phyloP scores from a whole-genome alignment of 2,113 vertebrate genomes.

The Trichechus manatus region DNA sequence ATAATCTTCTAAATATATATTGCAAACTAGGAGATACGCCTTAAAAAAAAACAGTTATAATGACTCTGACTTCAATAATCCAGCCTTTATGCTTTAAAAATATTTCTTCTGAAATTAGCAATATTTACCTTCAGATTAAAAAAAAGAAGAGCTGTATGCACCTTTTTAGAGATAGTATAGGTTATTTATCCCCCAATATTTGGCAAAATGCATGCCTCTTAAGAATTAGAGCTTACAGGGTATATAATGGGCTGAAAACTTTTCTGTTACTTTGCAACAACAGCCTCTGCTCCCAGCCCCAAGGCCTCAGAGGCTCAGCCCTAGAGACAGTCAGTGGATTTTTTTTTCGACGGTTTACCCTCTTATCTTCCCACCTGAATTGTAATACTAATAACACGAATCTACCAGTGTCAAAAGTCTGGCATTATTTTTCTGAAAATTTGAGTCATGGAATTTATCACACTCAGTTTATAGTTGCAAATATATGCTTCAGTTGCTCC shows the following conservation, averaged over 20 bases:
- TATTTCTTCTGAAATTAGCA: background rate
- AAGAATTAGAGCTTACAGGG: background rate
- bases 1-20: background rate
- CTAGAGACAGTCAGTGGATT: background rate
- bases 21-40: background rate
- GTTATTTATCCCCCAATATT: background rate
- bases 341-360: background rate
- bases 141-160: background rate
- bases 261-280: background rate
- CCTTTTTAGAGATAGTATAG: background rate
- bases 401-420: constrained; percentile 27
- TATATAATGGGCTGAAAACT: background rate
- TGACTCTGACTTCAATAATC: background rate
- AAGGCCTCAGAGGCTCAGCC: background rate
- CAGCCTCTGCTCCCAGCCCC: background rate
- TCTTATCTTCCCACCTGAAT: background rate
- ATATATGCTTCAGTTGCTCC: background rate
- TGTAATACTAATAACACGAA: constrained; percentile 44
- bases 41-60: background rate
- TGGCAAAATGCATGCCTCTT: constrained; percentile 6
- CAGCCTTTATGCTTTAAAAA: background rate
- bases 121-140: background rate
- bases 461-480: constrained; percentile 29
- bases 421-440: constrained; percentile 48
- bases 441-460: constrained; percentile 52